phyloP scores from a whole-genome alignment of 37 sponge, comb jelly and placozoan genomes.

The Lycopodina hypogea region DNA sequence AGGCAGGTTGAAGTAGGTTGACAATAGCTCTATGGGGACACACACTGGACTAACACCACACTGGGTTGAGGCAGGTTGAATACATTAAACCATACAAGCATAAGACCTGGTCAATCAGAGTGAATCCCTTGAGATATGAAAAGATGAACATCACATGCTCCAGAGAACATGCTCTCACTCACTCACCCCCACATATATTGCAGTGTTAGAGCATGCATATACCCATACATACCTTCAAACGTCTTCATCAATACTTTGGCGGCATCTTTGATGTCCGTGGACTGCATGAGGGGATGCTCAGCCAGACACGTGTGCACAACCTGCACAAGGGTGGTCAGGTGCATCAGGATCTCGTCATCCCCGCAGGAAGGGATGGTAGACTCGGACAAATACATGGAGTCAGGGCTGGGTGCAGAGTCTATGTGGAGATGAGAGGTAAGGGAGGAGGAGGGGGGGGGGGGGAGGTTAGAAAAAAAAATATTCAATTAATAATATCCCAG shows the following conservation, averaged over 20 bases:
- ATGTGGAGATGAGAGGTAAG: conserved; percentile 8
- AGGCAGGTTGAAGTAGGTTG: no score
- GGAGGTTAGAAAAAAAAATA: background rate
- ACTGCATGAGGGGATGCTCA: conserved; percentile 36
- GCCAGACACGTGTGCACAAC: conserved; percentile 21
- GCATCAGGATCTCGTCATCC: background rate
- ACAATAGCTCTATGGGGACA: no score
- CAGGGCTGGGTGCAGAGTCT: background rate
- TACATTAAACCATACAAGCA: no score
- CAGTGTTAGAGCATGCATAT: no score
- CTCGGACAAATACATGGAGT: background rate
- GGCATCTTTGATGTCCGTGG: conserved; percentile 31
- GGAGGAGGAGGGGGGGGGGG: conserved; percentile 9
- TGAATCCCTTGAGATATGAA: no score
- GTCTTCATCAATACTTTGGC: conserved; percentile 1
- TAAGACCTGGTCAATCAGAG: no score
- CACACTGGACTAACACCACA: no score
- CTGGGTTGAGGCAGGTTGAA: no score
- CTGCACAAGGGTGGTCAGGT: conserved; percentile 21
- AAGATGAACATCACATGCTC: no score
- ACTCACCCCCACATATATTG: no score
- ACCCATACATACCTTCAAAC: conserved; percentile 9
- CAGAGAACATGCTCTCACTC: no score
- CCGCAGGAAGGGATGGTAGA: background rate
- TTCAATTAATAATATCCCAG: no score